These are phyloP conservation scores for Ochropleura leucogaster DNA, from an alignment of 2,888 invertebrate species.

Conservation along the genomic window DNA sequence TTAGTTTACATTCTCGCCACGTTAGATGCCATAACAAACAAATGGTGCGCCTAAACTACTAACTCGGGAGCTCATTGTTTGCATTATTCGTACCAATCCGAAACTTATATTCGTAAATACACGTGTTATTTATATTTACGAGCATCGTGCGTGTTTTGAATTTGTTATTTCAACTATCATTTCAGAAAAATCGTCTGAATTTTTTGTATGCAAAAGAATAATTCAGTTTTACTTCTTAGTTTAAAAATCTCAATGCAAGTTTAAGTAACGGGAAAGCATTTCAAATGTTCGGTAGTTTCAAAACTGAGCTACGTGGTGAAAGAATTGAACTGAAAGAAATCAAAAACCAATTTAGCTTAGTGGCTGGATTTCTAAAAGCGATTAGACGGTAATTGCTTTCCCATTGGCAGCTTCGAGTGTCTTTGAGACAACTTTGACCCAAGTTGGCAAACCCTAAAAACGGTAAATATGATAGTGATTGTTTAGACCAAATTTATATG, in stretches of 20 bases:
- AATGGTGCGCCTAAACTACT: background rate
- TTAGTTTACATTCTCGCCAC: constrained; percentile 16
- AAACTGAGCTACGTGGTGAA: constrained; percentile 17
- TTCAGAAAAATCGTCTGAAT: background rate
- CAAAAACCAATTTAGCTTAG: constrained; percentile 22
- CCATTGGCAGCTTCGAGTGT: background rate
- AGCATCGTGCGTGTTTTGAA: constrained; percentile 6
- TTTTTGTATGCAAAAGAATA: background rate
- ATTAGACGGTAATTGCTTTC: constrained; percentile 18
- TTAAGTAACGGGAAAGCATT: constrained; percentile 13
- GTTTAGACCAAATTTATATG: constrained; percentile 33
- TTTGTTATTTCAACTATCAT: background rate
- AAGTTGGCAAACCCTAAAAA: background rate
- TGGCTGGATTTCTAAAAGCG: constrained; percentile 18
- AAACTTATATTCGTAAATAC: constrained; percentile 12
- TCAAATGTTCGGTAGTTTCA: background rate
- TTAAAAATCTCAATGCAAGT: constrained; percentile 2
- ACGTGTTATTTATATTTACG: constrained; percentile 17
- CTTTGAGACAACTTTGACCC: constrained; percentile 11
- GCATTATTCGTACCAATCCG: constrained; percentile 12
- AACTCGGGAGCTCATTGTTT: constrained; percentile 24
- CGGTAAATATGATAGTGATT: background rate
- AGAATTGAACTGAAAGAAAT: constrained; percentile 23
- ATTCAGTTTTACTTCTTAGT: background rate
- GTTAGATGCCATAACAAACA: constrained; percentile 22